Percentiles rank a stretch among this genome's conserved stretches.
Evolutionary conservation across 2,113 vertebrate genomes (phyloP).

Genomic region (Cettia cetti): DNA sequence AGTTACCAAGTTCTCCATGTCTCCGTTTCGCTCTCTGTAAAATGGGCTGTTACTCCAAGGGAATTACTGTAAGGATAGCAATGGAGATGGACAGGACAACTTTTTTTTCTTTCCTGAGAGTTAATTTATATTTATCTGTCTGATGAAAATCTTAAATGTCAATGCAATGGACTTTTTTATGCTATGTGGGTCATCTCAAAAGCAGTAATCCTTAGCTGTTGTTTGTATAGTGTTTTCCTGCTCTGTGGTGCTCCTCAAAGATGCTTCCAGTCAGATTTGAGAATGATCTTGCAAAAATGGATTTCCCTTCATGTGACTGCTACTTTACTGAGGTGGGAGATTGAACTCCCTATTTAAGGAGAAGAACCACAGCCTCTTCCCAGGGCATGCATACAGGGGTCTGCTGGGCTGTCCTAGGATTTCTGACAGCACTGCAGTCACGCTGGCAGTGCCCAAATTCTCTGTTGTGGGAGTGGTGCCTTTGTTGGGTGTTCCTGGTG

Average conservation of each 20-base stretch:
- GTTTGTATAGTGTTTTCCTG: background rate
- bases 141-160: background rate
- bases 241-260: background rate
- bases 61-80: background rate
- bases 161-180: background rate
- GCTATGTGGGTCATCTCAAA: background rate
- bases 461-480: background rate
- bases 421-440: background rate
- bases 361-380: background rate
- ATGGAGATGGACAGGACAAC: background rate
- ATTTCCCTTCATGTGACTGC: accelerated
- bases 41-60: background rate
- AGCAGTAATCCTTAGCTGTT: background rate
- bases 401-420: background rate
- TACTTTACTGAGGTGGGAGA: background rate
- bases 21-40: background rate
- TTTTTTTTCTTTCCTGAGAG: background rate
- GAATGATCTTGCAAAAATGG: background rate
- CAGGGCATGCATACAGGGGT: accelerated
- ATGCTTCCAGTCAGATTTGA: background rate
- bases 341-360: too few relatives aligned
- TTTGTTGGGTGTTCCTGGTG: background rate
- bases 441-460: too few relatives aligned
- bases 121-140: background rate
- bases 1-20: background rate